Evolutionary conservation across 2,888 invertebrate genomes (phyloP), one percentile per base, ranked within the genome.

Genomic region (Thereva nobilitata): DNA sequence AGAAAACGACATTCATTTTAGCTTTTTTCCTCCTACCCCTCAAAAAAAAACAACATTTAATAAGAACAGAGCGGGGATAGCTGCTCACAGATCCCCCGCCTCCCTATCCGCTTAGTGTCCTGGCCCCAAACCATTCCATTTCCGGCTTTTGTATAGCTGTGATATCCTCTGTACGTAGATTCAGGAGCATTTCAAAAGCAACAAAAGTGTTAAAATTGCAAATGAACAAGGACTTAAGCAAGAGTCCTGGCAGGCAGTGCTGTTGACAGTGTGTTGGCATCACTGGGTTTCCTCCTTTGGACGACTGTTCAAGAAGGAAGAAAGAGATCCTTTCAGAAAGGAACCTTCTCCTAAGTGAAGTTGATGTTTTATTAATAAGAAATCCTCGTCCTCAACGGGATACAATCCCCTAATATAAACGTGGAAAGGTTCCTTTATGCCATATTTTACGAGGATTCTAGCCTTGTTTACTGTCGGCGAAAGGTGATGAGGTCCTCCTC

Each of bases 291-390:
- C 2, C 34, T n/a, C 41, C 61, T 40, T 50, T 40, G 57, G 57
- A 59, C 57, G 12, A 12, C 34, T 47, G 44, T 9, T 47, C 7
- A 9, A 35, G 61, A 23, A 35, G 4, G 10, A 6, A 53, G 38
- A 23, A 41, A 42, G 42, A 23, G 23, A 23, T 23, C 23, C 23
- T 23, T 23, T 23, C 23, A 23, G 23, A 23, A 23, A 23, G 23
- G 23, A 23, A 23, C 23, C 23, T 4, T 40, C 55, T 42, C 44
- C 3, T 34, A 40, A 56, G 23, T 9, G 55, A 35, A 44, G 7
- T 37, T 64, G 34, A 53, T 64, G 64, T 64, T 53, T 64, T 64
- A 64, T 64, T 64, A 64, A 64, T 64, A 52, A 64, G 64, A 64
- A 41, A 34, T 52, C 41, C 41, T 64, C 9, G 34, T 10, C 2